These are phyloP conservation scores for Typhlomys cinereus DNA, from an alignment of 2,113 vertebrate genomes.

Conservation along the genomic window DNA sequence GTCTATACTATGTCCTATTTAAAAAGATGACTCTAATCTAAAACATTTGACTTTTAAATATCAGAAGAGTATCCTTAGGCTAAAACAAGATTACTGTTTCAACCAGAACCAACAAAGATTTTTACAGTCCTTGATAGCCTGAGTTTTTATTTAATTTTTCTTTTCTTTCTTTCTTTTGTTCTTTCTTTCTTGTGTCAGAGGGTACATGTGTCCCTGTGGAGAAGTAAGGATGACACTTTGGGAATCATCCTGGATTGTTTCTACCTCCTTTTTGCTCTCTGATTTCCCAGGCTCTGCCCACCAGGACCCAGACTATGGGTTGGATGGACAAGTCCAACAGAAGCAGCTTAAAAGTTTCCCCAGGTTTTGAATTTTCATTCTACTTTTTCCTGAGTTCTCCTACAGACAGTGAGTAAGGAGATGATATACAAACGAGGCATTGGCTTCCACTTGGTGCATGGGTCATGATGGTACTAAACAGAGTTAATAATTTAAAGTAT, in stretches of 20 bases:
- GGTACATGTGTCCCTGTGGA: too few species aligned
- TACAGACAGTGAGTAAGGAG: background rate
- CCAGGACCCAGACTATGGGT: too few species aligned
- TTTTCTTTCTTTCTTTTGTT: too few species aligned
- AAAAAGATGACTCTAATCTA: background rate
- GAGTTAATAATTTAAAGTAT: background rate
- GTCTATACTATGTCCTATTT: background rate
- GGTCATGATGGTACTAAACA: background rate
- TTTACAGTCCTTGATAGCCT: background rate
- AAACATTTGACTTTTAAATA: constrained; percentile 43
- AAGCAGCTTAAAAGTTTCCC: constrained; percentile 4
- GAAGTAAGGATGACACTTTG: too few species aligned
- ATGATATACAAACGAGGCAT: background rate
- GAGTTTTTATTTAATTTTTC: background rate
- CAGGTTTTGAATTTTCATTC: background rate
- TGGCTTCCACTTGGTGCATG: background rate
- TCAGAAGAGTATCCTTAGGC: constrained; percentile 33
- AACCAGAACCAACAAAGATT: background rate
- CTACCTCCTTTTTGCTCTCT: too few species aligned
- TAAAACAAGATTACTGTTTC: constrained; percentile 12
- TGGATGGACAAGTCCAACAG: too few species aligned
- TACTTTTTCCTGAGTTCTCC: constrained; percentile 9
- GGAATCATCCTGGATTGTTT: too few species aligned
- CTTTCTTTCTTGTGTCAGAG: too few species aligned
- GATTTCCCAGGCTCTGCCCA: too few species aligned